Percentiles rank a stretch among this genome's conserved stretches.
Conservation (phyloP, 2,888 invertebrate genomes). For the Lomographa bimaculata region DNA sequence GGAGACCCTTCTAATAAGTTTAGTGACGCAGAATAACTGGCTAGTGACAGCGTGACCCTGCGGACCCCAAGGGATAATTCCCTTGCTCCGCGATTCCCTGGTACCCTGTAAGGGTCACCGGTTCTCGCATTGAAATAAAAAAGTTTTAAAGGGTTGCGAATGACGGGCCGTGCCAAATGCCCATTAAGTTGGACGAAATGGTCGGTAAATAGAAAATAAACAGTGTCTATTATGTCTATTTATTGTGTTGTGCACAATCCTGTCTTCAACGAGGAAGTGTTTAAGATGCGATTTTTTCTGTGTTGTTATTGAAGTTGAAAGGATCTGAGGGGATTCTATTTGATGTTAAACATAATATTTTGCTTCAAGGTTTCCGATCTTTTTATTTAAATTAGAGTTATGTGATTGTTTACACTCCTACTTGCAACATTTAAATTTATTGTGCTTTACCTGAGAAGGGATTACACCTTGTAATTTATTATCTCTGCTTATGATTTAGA, state of each 20-base stretch:
- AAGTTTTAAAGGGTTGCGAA: constrained; percentile 37
- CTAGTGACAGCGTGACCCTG: constrained; percentile 35
- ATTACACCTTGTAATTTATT: too few species aligned
- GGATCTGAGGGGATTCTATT: too few species aligned
- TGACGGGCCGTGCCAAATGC: constrained; percentile 21
- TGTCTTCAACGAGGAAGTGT: too few species aligned
- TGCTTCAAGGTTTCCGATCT: too few species aligned
- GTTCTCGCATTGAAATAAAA: constrained; percentile 35
- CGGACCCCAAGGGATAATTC: constrained; percentile 32
- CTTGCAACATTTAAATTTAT: too few species aligned
- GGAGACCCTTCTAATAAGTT: constrained; percentile 40
- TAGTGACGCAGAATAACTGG: constrained; percentile 44
- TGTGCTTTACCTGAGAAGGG: too few species aligned
- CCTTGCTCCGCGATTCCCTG: constrained; percentile 4
- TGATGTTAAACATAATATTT: too few species aligned
- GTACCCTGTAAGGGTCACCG: constrained; percentile 22
- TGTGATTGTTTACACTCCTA: too few species aligned
- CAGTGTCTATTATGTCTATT: constrained; percentile 19
- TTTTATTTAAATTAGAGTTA: too few species aligned
- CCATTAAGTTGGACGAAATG: constrained; percentile 17
- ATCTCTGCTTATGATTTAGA: too few species aligned
- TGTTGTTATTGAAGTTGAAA: too few species aligned
- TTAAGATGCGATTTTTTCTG: too few species aligned
- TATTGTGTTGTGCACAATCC: not conserved
- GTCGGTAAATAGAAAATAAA: constrained; percentile 27